phyloP scores from a whole-genome alignment of 53 echinoderm and acorn worm genomes.

The Pentamera pediparva region DNA sequence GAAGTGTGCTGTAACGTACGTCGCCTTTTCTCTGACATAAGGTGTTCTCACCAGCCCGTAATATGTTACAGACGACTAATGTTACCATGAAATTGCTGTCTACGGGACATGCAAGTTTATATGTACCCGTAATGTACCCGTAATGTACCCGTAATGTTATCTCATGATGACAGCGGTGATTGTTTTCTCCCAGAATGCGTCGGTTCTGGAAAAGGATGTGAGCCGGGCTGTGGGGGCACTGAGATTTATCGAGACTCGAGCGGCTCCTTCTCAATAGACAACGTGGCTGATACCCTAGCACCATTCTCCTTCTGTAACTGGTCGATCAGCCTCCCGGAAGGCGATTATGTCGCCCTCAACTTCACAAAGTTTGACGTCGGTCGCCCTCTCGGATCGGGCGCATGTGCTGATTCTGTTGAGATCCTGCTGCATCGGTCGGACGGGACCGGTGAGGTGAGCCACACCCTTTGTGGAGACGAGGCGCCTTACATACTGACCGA shows the following conservation, averaged over 20 bases:
- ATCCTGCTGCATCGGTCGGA: slow-evolving; percentile 20
- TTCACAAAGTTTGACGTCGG: slow-evolving; percentile 67
- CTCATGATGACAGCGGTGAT: neutral
- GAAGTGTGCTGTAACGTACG: no score
- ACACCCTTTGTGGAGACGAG: slow-evolving; percentile 55
- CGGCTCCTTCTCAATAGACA: slow-evolving; percentile 58
- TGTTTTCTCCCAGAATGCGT: neutral
- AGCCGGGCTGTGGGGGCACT: slow-evolving; percentile 55
- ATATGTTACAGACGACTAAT: no score
- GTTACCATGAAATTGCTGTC: no score
- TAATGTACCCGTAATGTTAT: neutral
- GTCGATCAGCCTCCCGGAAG: slow-evolving; percentile 60
- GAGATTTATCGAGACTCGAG: slow-evolving; percentile 49
- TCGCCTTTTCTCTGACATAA: no score
- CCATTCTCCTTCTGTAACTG: slow-evolving; percentile 79
- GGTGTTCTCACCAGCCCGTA: no score
- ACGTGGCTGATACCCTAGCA: slow-evolving; percentile 41
- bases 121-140: neutral
- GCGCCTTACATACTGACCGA: slow-evolving; percentile 64
- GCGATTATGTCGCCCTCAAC: slow-evolving; percentile 62
- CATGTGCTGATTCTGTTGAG: slow-evolving; percentile 70
- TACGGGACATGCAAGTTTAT: no score
- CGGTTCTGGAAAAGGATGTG: slow-evolving; percentile 47
- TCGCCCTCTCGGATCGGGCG: slow-evolving; percentile 29
- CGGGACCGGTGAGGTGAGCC: slow-evolving; percentile 21